Percentiles rank a stretch among this genome's conserved stretches.
phyloP scores from a whole-genome alignment of 2,888 invertebrate genomes.

The Podotricha telesiphe region DNA sequence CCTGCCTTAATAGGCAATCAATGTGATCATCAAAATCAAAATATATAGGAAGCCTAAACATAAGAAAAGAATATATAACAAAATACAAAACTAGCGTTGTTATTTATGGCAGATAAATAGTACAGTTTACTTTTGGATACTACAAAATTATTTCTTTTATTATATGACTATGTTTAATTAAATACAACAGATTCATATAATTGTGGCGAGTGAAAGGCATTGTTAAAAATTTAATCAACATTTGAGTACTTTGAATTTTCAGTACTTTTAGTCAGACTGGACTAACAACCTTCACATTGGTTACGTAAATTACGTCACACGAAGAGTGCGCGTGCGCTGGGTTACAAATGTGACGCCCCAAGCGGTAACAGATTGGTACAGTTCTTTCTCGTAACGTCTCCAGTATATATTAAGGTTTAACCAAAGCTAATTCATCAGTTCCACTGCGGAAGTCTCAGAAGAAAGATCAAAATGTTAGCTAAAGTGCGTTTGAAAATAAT shows the following conservation, averaged over 20 bases:
- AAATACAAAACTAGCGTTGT: too few relatives aligned
- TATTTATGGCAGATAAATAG: too few relatives aligned
- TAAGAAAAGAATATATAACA: too few relatives aligned
- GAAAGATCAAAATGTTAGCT: constrained; percentile 77
- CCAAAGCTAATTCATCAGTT: constrained; percentile 81
- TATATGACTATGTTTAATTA: neutral
- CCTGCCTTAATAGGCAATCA: too few relatives aligned
- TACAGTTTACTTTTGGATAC: neutral
- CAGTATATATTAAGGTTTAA: constrained; percentile 82
- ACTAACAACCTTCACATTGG: constrained; percentile 76
- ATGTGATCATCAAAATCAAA: too few relatives aligned
- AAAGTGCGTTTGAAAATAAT: constrained; percentile 63
- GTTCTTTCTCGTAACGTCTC: constrained; percentile 82
- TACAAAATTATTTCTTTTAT: neutral
- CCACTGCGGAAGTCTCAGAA: constrained; percentile 75
- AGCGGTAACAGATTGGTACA: constrained; percentile 76
- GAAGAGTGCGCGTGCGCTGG: constrained; percentile 61
- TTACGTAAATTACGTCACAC: constrained; percentile 81
- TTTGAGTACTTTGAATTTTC: constrained; percentile 30
- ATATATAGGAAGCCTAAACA: too few relatives aligned
- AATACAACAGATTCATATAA: constrained; percentile 8
- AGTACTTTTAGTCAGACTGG: constrained; percentile 39
- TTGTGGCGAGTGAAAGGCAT: constrained; percentile 21
- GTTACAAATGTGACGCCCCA: constrained; percentile 73
- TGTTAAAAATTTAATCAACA: constrained; percentile 15